Base-by-base conservation (phyloP, 2,888 invertebrate genomes). In the Catocala nupta region DNA sequence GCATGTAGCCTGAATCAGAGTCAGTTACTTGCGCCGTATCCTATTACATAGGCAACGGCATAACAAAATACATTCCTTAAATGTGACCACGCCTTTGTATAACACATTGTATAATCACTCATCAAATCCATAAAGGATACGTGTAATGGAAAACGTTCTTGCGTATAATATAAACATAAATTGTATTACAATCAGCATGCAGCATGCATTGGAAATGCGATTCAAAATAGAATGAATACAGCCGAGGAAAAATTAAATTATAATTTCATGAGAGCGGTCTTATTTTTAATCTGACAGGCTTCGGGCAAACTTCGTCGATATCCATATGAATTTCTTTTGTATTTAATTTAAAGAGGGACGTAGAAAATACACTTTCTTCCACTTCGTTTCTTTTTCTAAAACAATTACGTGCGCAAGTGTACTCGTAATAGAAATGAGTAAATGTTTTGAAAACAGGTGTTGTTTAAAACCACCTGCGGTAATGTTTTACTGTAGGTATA, bases 221-320 rank as follows among this genome's bases (percentile, higher is more conserved):
- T 82, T 77, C 73, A 72, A 71, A 78, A 75, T 68, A 73, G 74
- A 82, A 81, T 73, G 81, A 81, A 81, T 16, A 47, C 82, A 83
- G 80, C 59, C 73, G n/a, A 54, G 78, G 81, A 81, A 84, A 92
- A 92, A 92, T 91, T 90, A 91, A 91, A 92, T 92, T 93, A 92
- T 90, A 91, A 92, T 92, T 92, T 92, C 92, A 91, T 91, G 90
- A 91, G 90, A 73, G 77, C 82, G 71, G 83, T 86, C 82, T 86
- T 85, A 82, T 82, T 88, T 91, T 89, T 91, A 91, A 89, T 90
- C 88, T 87, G 78, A 81, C 65, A 56, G 54, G 62, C 52, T 70
- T 59, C 62, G 67, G 69, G 69, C 67, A 65, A 84, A 87, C 79
- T 88, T 83, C 76, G 76, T 73, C 81, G 78, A 86, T 83, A 83